Evolutionary conservation across 2,113 vertebrate species (phyloP).

Genomic region (Periophthalmus modestus): DNA sequence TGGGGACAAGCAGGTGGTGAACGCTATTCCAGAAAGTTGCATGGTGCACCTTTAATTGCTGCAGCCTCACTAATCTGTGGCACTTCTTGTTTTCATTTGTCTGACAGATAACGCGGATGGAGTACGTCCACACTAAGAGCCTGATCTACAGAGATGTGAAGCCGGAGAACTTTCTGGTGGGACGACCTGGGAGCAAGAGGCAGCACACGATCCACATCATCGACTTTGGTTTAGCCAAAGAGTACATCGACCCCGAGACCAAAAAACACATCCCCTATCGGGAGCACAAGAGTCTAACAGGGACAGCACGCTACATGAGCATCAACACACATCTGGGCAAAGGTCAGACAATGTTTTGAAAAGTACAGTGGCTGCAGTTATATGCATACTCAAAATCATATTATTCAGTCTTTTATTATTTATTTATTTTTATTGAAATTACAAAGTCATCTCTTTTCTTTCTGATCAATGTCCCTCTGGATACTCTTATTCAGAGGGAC

Average conservation of each 20-base stretch:
- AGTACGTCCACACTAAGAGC: slow-evolving; percentile 96
- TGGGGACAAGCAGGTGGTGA: no score
- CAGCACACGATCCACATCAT: slow-evolving; percentile 99
- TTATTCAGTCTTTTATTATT: no score
- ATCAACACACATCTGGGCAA: slow-evolving; percentile 98
- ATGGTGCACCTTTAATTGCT: background rate
- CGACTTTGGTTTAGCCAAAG: slow-evolving; percentile 98
- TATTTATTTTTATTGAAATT: no score
- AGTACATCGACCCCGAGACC: slow-evolving; percentile 98
- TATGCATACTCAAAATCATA: no score
- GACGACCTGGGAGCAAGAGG: slow-evolving; percentile 91
- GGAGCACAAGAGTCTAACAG: slow-evolving; percentile 98
- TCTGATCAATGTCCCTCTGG: no score
- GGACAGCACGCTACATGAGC: slow-evolving; percentile 98
- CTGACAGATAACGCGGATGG: slow-evolving; percentile 93
- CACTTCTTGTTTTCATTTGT: background rate
- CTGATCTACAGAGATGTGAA: slow-evolving; percentile 98
- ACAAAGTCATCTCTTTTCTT: no score
- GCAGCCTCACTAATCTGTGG: background rate
- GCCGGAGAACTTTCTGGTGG: slow-evolving; percentile 97
- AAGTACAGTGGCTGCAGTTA: no score
- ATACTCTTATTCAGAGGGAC: no score
- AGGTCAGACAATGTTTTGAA: slow-evolving; percentile 70
- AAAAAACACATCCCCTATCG: slow-evolving; percentile 99
- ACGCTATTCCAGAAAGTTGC: no score